Evolutionary conservation across 2,888 invertebrate species (phyloP).

Genomic region (Ceraclea dissimilis): DNA sequence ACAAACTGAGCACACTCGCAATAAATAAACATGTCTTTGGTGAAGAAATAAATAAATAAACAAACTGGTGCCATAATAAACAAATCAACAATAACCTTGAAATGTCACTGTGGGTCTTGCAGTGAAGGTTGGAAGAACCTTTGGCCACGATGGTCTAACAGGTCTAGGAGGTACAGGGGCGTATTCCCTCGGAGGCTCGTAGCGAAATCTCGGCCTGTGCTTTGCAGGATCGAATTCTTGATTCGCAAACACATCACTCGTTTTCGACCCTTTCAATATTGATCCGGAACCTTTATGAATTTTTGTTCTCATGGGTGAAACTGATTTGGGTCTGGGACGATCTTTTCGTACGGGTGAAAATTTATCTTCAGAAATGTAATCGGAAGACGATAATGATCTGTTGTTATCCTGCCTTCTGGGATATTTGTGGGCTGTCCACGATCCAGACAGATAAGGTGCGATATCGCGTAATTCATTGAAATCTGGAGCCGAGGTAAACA

Average conservation of each 20-base stretch:
- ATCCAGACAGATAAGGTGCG: slow-evolving; percentile 68
- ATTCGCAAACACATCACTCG: slow-evolving; percentile 48
- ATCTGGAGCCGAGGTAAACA: slow-evolving; percentile 75
- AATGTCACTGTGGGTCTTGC: slow-evolving; percentile 62
- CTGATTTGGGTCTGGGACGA: slow-evolving; percentile 34
- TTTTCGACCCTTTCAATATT: slow-evolving; percentile 35
- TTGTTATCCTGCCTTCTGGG: slow-evolving; percentile 64
- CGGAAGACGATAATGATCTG: slow-evolving; percentile 51
- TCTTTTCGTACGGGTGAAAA: slow-evolving; percentile 39
- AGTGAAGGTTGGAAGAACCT: slow-evolving; percentile 9
- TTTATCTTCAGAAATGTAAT: slow-evolving; percentile 29
- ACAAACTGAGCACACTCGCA: too few species aligned
- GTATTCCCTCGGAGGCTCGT: slow-evolving; percentile 54
- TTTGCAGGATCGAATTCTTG: slow-evolving; percentile 67
- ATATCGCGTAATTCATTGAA: slow-evolving; percentile 69
- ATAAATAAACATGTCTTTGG: too few species aligned
- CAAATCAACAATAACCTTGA: slow-evolving; percentile 51
- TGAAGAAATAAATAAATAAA: too few species aligned
- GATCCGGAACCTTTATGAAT: slow-evolving; percentile 37
- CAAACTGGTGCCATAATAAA: neutral
- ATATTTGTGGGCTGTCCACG: slow-evolving; percentile 75
- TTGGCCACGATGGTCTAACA: slow-evolving; percentile 38
- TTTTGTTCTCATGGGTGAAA: slow-evolving; percentile 31
- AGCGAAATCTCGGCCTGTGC: slow-evolving; percentile 68
- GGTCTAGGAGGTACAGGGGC: slow-evolving; percentile 47